A percentile compares a stretch with the other conserved stretches of the same genome.
Evolutionary conservation across 2,797 vertebrate genomes (phyloP).

Genomic region (Mus minutoides): DNA sequence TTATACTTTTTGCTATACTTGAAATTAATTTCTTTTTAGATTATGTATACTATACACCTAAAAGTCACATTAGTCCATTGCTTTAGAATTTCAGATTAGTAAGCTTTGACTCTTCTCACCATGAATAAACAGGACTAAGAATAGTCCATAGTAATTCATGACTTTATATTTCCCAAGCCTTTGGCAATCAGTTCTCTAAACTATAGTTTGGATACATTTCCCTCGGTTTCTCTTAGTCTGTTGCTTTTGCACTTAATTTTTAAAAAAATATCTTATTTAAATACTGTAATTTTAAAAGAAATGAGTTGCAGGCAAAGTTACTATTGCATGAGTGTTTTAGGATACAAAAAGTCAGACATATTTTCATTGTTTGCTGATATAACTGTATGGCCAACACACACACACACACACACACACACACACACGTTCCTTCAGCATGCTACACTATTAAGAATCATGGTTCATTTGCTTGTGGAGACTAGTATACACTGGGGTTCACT

Average conservation of each 20-base stretch:
- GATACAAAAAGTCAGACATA: neutral
- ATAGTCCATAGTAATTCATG: neutral
- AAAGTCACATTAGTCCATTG: neutral
- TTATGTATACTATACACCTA: constrained; percentile 14
- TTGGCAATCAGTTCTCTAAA: neutral
- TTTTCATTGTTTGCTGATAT: neutral
- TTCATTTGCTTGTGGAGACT: neutral
- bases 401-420: neutral
- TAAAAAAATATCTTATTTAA: neutral
- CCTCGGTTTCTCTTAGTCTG: neutral
- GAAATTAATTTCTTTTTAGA: constrained; percentile 19
- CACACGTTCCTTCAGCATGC: neutral
- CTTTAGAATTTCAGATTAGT: neutral
- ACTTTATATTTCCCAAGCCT: neutral
- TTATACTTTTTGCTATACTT: neutral
- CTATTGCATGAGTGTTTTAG: neutral
- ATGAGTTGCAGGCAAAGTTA: neutral
- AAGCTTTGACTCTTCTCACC: neutral
- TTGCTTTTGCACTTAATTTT: constrained; percentile 5
- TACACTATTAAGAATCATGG: neutral
- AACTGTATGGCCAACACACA: neutral
- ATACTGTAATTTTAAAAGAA: neutral
- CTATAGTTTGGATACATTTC: neutral
- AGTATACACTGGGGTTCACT: neutral
- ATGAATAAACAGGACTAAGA: neutral